These are phyloP conservation scores for Danio albolineatus DNA, from an alignment of 2,797 vertebrate species.

Conservation along the genomic window DNA sequence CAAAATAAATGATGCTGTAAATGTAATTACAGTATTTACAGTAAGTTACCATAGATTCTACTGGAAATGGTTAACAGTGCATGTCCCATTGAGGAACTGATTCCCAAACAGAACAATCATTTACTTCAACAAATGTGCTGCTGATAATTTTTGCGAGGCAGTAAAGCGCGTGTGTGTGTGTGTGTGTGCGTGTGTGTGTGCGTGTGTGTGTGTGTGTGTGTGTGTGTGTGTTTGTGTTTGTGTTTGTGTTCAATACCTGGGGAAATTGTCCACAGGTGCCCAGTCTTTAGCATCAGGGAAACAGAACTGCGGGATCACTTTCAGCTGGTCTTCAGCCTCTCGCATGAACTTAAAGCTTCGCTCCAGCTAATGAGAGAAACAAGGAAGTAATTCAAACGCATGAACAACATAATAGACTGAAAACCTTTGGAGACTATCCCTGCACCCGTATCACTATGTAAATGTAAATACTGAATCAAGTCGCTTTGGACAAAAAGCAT, in stretches of 20 bases:
- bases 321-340: conserved; percentile 95
- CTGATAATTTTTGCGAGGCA: not conserved
- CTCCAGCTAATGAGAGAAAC: conserved; percentile 83
- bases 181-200: too few species aligned
- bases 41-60: too few species aligned
- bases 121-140: not conserved
- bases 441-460: too few species aligned
- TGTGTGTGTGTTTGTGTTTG: too few species aligned
- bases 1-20: too few species aligned
- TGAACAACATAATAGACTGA: not conserved
- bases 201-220: too few species aligned
- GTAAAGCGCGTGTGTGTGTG: too few species aligned
- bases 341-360: conserved; percentile 97
- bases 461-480: too few species aligned
- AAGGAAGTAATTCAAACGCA: not conserved
- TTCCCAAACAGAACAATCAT: not conserved
- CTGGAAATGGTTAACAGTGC: too few species aligned
- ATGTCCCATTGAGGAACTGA: not conserved
- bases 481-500: too few species aligned
- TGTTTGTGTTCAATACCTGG: conserved; percentile 70
- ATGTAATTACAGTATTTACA: too few species aligned
- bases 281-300: conserved; percentile 99
- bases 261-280: conserved; percentile 88
- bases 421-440: not conserved
- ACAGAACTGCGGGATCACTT: conserved; percentile 98